These are phyloP conservation scores for Hylyphantes graminicola DNA, from an alignment of 1,140 invertebrate genomes.

Conservation along the genomic window DNA sequence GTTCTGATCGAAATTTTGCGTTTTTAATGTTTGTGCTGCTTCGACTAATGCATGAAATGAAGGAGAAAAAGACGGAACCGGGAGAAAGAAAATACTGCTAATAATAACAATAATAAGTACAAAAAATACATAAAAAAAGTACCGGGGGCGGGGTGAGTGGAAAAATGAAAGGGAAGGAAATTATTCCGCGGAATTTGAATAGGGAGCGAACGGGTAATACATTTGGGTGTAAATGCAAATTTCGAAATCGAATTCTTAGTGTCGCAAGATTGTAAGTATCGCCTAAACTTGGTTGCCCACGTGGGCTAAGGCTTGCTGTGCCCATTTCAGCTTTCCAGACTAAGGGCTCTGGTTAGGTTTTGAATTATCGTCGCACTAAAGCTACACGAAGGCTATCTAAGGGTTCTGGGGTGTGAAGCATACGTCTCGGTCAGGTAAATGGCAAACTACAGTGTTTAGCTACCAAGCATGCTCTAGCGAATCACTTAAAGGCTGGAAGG, in stretches of 20 bases:
- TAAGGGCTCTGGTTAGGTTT: too few relatives aligned
- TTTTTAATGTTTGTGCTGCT: constrained; percentile 53
- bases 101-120: constrained; percentile 3
- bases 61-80: constrained; percentile 1
- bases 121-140: not conserved
- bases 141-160: not conserved
- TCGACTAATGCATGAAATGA: constrained; percentile 54
- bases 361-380: too few relatives aligned
- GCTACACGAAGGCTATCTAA: too few relatives aligned
- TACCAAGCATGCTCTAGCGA: too few relatives aligned
- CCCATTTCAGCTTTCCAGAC: too few relatives aligned
- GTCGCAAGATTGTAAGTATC: not conserved
- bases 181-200: constrained; percentile 55
- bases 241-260: not conserved
- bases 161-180: constrained; percentile 39
- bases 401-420: too few relatives aligned
- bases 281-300: too few relatives aligned
- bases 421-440: too few relatives aligned
- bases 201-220: constrained; percentile 30
- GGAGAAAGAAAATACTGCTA: not conserved
- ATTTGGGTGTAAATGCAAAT: constrained; percentile 51
- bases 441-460: too few relatives aligned
- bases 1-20: constrained; percentile 13
- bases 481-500: too few relatives aligned
- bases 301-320: too few relatives aligned